Percentiles rank a stretch among this genome's conserved stretches.
Evolutionary conservation across 2,797 vertebrate genomes (phyloP).

Genomic region (Smutsia temminckii): DNA sequence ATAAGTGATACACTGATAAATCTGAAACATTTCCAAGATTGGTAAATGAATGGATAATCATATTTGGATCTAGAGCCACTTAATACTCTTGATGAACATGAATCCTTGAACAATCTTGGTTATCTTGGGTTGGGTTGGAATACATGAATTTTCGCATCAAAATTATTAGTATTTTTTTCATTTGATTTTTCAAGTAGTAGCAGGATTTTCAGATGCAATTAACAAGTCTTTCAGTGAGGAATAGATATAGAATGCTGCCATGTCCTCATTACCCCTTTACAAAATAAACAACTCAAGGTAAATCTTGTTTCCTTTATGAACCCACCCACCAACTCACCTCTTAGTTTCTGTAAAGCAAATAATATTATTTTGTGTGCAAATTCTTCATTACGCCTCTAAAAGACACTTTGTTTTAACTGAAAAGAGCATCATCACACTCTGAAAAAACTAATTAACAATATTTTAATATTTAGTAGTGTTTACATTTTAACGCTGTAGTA

Average conservation of each 20-base stretch:
- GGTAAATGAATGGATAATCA: neutral
- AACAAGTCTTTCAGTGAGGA: neutral
- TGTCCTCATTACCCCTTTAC: neutral
- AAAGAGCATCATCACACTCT: neutral
- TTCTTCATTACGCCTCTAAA: neutral
- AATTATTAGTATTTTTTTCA: neutral
- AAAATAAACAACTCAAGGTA: neutral
- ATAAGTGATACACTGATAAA: neutral
- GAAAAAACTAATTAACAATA: neutral
- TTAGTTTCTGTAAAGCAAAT: neutral
- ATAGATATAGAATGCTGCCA: neutral
- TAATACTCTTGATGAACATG: neutral
- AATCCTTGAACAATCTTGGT: neutral
- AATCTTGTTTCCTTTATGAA: neutral
- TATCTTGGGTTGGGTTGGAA: neutral
- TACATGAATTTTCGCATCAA: neutral
- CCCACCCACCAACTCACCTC: neutral
- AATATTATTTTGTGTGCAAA: neutral
- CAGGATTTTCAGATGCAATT: neutral
- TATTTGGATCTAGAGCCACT: neutral
- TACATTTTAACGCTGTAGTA: neutral
- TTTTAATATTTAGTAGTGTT: neutral
- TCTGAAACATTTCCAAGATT: neutral
- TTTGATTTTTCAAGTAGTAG: neutral
- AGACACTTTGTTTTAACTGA: neutral